These are phyloP conservation scores for Acronicta aceris DNA, from an alignment of 2,888 invertebrate genomes.

Conservation along the genomic window DNA sequence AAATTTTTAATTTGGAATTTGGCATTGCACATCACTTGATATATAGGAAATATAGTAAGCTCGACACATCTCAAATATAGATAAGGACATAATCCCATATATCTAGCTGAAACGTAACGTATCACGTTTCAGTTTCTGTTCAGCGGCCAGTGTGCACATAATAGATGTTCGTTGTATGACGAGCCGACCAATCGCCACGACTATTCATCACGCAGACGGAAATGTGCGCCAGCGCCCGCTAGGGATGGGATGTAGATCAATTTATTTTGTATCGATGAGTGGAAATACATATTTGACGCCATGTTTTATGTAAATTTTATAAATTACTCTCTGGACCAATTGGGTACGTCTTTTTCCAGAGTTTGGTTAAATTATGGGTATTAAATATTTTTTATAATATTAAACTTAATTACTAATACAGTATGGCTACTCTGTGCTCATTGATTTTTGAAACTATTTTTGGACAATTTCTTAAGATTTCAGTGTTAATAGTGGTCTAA, in stretches of 20 bases:
- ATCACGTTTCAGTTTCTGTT: background rate
- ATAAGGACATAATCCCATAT: background rate
- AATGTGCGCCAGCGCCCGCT: conserved; percentile 55
- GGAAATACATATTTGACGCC: too few relatives aligned
- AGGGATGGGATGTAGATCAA: conserved; percentile 25
- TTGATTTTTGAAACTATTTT: too few relatives aligned
- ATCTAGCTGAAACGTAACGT: conserved; percentile 12
- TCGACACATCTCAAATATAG: background rate
- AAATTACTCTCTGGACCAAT: too few relatives aligned
- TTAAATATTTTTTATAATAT: too few relatives aligned
- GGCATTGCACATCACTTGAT: conserved; percentile 13
- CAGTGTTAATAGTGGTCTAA: too few relatives aligned
- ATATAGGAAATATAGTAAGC: too few relatives aligned
- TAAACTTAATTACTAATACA: too few relatives aligned
- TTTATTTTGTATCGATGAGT: background rate
- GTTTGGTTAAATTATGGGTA: too few relatives aligned
- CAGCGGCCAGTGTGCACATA: conserved; percentile 38
- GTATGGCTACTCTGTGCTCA: too few relatives aligned
- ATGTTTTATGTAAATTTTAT: too few relatives aligned
- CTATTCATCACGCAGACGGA: conserved; percentile 63
- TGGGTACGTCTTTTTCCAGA: too few relatives aligned
- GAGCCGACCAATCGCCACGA: conserved; percentile 52
- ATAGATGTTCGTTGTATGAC: conserved; percentile 50
- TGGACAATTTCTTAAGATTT: too few relatives aligned
- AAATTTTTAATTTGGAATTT: conserved; percentile 48